Base-by-base conservation (phyloP, 2,888 invertebrate genomes). In the Phengaris arion region DNA sequence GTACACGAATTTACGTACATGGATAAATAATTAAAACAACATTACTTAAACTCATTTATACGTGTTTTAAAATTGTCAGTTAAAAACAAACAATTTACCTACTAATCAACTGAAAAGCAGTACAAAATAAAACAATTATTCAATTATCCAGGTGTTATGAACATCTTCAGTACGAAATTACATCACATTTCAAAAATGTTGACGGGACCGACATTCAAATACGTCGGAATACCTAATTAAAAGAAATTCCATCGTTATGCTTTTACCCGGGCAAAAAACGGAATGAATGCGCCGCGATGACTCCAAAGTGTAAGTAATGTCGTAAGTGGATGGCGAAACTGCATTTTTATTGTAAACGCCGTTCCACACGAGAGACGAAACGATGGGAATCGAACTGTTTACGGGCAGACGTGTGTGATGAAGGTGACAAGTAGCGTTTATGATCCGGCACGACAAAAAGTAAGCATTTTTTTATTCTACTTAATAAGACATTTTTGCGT, bases 241-340 rank as follows among this genome's bases (percentile, higher is more conserved):
- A 86, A 88, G 85, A 89, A 89, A 89, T 90, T 86, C 88, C 85
- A 81, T 81, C 78, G 82, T 84, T 84, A 85, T 85, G 84, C 85
- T 85, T 89, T 87, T 86, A 84, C 83, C 80, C 77, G 77, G 54
- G 81, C 83, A 89, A 90, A 89, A 90, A 90, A 84, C 81, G 82
- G 82, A 84, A 85, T 84, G 86, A 87, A 87, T 86, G 84, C 81
- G 78, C 82, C 81, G 82, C 84, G 86, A 86, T 85, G 85, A 85
- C 81, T 87, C 80, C 83, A 85, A 90, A 88, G 92, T 92, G 92
- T 91, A 88, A 90, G 88, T 83, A 84, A 87, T 89, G 87, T 86
- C 85, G 85, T 89, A 88, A 89, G 85, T 88, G 85, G 83, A 69
- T 55, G 68, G 86, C 83, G 85, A 86, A 87, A 88, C 85, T 84